These are phyloP conservation scores for Malthinus seriepunctatus DNA, from an alignment of 2,888 invertebrate genomes.

Conservation along the genomic window DNA sequence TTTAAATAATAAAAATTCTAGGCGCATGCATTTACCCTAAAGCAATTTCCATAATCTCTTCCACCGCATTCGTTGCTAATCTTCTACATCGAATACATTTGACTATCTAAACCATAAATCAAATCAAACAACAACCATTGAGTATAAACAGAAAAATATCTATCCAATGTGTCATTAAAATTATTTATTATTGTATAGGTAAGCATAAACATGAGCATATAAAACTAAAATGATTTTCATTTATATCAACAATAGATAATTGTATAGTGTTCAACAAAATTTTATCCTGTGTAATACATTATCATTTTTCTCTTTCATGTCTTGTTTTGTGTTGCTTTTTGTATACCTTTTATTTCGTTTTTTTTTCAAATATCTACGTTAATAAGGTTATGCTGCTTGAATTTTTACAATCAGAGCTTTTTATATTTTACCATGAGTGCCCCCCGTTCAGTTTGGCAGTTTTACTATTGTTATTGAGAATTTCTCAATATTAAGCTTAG, in stretches of 20 bases:
- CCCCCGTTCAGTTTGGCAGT: slow-evolving; percentile 1
- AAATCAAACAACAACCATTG: slow-evolving; percentile 25
- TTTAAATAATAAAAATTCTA: slow-evolving; percentile 27
- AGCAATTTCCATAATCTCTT: slow-evolving; percentile 31
- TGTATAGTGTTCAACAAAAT: too few relatives aligned
- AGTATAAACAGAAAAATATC: slow-evolving; percentile 27
- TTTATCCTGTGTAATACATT: slow-evolving; percentile 10
- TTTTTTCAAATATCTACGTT: slow-evolving; percentile 19
- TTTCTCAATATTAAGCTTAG: too few relatives aligned
- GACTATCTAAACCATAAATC: slow-evolving; percentile 29
- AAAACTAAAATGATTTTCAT: not conserved
- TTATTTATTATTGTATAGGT: slow-evolving; percentile 21
- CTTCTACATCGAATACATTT: slow-evolving; percentile 30
- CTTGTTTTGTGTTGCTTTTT: too few relatives aligned
- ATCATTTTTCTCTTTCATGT: not conserved
- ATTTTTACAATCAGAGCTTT: too few relatives aligned
- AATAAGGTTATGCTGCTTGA: too few relatives aligned
- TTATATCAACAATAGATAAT: too few relatives aligned
- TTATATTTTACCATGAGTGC: not conserved
- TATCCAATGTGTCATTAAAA: slow-evolving; percentile 22
- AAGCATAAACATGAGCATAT: slow-evolving; percentile 8
- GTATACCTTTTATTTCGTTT: slow-evolving; percentile 7
- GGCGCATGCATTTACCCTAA: slow-evolving; percentile 26
- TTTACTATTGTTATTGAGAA: too few relatives aligned
- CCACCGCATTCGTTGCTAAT: slow-evolving; percentile 30